These are phyloP conservation scores for Callyntrura sp. DNA, from an alignment of 2,888 invertebrate genomes.

Conservation along the genomic window DNA sequence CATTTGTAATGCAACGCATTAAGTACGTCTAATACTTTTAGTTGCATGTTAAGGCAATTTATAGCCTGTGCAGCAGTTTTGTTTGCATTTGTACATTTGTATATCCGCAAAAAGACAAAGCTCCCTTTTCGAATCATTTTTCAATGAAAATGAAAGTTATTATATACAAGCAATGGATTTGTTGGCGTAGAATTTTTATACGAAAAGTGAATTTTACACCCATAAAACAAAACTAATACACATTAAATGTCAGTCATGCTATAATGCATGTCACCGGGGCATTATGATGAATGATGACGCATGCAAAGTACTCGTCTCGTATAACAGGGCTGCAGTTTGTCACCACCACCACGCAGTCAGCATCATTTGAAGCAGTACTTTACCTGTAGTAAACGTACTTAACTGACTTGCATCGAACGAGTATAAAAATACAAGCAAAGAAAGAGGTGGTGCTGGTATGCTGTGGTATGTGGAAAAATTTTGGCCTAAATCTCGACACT, in stretches of 20 bases:
- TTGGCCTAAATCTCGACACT: constrained; percentile 75
- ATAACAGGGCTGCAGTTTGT: not conserved
- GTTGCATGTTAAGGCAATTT: constrained; percentile 13
- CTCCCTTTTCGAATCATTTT: not conserved
- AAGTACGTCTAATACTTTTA: not conserved
- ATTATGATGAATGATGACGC: not conserved
- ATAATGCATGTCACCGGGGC: constrained; percentile 44
- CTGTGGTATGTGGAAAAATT: constrained; percentile 27
- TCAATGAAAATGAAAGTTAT: constrained; percentile 33
- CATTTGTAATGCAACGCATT: not conserved
- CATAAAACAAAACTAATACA: constrained; percentile 6
- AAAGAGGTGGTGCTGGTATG: not conserved
- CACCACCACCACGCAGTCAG: no score
- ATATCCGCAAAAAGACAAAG: constrained; percentile 23
- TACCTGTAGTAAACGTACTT: not conserved
- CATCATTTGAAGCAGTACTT: not conserved
- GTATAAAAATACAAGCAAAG: not conserved
- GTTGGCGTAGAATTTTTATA: not conserved
- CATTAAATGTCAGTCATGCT: not conserved
- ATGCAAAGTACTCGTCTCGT: not conserved
- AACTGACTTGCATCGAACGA: no score
- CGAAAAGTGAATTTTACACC: not conserved
- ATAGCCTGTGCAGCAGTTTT: not conserved
- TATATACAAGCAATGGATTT: not conserved
- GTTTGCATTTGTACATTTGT: not conserved